Conservation (phyloP, 2,113 vertebrate genomes). For the Myotis brandtii region DNA sequence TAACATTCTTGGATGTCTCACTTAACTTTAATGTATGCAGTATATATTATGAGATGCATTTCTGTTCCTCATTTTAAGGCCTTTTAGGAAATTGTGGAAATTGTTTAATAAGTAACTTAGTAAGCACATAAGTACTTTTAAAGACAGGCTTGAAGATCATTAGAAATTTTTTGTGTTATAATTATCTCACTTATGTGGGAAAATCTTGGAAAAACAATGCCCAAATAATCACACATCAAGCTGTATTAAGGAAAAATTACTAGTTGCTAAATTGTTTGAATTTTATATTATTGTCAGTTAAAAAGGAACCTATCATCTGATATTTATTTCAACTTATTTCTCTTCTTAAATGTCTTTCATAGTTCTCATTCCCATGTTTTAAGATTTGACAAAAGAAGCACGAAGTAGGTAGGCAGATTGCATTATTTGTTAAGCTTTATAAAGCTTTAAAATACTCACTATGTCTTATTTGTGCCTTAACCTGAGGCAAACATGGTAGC, state of each 20-base stretch:
- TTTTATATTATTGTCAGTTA: neutral
- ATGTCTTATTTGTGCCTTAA: neutral
- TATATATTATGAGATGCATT: neutral
- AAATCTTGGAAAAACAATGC: neutral
- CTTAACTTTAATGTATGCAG: neutral
- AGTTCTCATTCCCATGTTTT: neutral
- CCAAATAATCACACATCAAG: neutral
- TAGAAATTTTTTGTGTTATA: neutral
- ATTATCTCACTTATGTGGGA: neutral
- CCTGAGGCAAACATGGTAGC: neutral
- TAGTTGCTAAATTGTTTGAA: neutral
- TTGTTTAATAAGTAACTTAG: constrained; percentile 10
- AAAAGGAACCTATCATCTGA: neutral
- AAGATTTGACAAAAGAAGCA: neutral
- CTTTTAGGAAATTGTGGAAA: neutral
- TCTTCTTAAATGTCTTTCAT: neutral
- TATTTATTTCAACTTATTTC: neutral
- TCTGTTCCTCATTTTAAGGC: neutral
- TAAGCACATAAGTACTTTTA: neutral
- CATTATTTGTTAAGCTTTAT: neutral
- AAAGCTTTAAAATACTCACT: neutral
- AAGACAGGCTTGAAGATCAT: neutral
- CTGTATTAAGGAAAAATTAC: neutral
- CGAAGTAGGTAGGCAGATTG: neutral
- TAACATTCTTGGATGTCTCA: neutral